Percentiles rank a stretch among this genome's conserved stretches.
Evolutionary conservation across 2,888 invertebrate genomes (phyloP).

Genomic region (Tenthredo mesomela): DNA sequence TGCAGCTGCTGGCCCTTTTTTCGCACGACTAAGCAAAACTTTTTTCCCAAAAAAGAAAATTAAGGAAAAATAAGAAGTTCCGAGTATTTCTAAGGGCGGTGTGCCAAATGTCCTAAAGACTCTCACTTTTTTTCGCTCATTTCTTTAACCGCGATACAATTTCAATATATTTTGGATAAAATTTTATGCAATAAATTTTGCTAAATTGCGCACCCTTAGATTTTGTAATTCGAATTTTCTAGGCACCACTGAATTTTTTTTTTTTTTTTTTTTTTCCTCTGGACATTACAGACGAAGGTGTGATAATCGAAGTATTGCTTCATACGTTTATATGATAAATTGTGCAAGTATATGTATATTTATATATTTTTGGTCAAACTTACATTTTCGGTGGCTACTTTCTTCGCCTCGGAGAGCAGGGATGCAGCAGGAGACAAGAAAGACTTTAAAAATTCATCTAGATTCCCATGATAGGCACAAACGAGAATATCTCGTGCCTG

Average conservation of each 20-base stretch:
- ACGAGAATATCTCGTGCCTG: slow-evolving; percentile 86
- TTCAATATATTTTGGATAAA: no score
- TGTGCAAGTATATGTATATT: background rate
- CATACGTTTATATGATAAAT: background rate
- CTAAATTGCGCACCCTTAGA: no score
- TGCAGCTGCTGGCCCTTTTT: background rate
- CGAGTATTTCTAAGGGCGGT: background rate
- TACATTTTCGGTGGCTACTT: slow-evolving; percentile 70
- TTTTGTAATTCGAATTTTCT: no score
- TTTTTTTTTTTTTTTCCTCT: background rate
- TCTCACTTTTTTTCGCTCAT: background rate
- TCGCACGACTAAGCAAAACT: background rate
- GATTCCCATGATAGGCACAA: slow-evolving; percentile 83
- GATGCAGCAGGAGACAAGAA: slow-evolving; percentile 83
- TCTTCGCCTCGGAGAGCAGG: slow-evolving; percentile 80
- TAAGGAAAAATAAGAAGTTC: background rate
- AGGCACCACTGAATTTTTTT: background rate
- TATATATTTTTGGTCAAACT: slow-evolving; percentile 58
- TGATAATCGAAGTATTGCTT: background rate
- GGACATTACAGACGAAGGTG: background rate
- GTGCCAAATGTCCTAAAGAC: background rate
- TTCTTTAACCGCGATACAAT: no score
- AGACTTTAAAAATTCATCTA: slow-evolving; percentile 82
- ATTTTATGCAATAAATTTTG: no score
- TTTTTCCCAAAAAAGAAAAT: background rate